Percentiles rank a stretch among this genome's conserved stretches.
Conservation (phyloP, 2,888 invertebrate genomes). For the Oeneis ivallda region DNA sequence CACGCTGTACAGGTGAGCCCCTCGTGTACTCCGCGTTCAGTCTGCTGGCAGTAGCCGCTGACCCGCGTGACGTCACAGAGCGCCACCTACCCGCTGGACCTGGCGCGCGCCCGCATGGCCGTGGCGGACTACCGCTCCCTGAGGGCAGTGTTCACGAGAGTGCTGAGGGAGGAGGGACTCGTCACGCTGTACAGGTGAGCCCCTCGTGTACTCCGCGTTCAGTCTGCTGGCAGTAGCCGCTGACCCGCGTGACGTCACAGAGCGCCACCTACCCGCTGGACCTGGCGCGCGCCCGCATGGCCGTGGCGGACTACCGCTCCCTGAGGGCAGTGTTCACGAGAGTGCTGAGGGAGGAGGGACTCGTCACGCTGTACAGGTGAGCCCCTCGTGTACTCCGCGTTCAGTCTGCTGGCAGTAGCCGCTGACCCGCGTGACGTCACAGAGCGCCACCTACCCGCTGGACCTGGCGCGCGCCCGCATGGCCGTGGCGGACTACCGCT, state of each 20-base stretch:
- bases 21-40: too few species aligned
- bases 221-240: slow-evolving; percentile 90
- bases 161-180: slow-evolving; percentile 89
- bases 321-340: slow-evolving; percentile 83
- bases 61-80: slow-evolving; percentile 98
- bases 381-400: too few species aligned
- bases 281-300: slow-evolving; percentile 97
- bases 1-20: slow-evolving; percentile 84
- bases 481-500: slow-evolving; percentile 93
- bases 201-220: too few species aligned
- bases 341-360: slow-evolving; percentile 90
- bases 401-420: too few species aligned
- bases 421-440: slow-evolving; percentile 97
- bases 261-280: slow-evolving; percentile 97
- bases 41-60: slow-evolving; percentile 90
- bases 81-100: slow-evolving; percentile 96
- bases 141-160: slow-evolving; percentile 84
- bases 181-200: slow-evolving; percentile 84
- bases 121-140: slow-evolving; percentile 89
- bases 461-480: slow-evolving; percentile 98
- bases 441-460: slow-evolving; percentile 96
- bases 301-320: slow-evolving; percentile 90
- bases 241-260: slow-evolving; percentile 98
- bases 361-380: slow-evolving; percentile 85
- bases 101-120: slow-evolving; percentile 98